Evolutionary conservation across 2,888 invertebrate genomes (phyloP).

Genomic region (Macaria liturata): DNA sequence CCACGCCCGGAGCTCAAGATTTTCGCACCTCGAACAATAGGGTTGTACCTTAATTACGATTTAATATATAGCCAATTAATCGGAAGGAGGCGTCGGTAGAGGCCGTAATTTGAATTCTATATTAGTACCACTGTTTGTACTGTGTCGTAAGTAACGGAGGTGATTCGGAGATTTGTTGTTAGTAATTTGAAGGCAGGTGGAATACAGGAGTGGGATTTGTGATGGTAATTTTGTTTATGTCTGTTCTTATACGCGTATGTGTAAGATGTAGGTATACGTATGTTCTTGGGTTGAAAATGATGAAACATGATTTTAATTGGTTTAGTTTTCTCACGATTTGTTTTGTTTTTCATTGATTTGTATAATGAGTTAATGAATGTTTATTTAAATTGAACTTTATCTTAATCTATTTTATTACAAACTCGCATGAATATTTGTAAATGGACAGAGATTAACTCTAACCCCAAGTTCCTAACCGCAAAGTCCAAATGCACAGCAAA

Average conservation of each 20-base stretch:
- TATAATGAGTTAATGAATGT: too few species aligned
- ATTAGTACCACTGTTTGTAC: conserved; percentile 34
- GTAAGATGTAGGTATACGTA: too few species aligned
- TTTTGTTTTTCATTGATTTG: too few species aligned
- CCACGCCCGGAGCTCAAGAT: conserved; percentile 52
- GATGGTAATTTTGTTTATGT: background rate
- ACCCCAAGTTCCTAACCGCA: conserved; percentile 9
- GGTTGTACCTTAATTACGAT: conserved; percentile 78
- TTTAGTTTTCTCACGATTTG: too few species aligned
- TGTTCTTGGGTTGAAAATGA: too few species aligned
- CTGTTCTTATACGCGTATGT: too few species aligned
- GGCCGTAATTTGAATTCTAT: conserved; percentile 36
- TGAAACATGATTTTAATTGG: too few species aligned
- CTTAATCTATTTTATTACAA: too few species aligned
- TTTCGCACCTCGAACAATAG: conserved; percentile 66
- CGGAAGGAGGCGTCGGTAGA: conserved; percentile 41
- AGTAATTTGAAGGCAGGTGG: conserved; percentile 4
- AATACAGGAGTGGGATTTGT: background rate
- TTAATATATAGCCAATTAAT: conserved; percentile 81
- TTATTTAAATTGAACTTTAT: too few species aligned
- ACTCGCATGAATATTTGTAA: background rate
- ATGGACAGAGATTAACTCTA: conserved; percentile 8
- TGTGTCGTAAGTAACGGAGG: conserved; percentile 28
- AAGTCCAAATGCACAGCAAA: conserved; percentile 3
- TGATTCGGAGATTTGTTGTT: conserved; percentile 20